A percentile compares a stretch with the other conserved stretches of the same genome.
Evolutionary conservation across 2,113 vertebrate species (phyloP).

Genomic region (Coryphaenoides rupestris): DNA sequence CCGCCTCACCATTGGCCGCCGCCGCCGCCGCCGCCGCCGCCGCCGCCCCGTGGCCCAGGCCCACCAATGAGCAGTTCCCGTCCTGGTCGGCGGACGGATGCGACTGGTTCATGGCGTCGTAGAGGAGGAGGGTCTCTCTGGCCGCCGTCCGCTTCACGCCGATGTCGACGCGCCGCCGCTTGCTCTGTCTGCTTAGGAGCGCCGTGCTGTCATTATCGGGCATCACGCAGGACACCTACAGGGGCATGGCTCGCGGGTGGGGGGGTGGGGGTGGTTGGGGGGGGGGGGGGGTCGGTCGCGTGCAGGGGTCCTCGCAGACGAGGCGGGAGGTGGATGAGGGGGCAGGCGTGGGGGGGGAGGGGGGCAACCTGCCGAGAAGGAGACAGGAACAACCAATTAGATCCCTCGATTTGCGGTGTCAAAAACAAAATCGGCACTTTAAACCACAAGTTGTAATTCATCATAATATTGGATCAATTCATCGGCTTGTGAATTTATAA

Average conservation of each 20-base stretch:
- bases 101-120: constrained; percentile 94
- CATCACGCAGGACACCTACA: constrained; percentile 84
- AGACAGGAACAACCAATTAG: too few relatives aligned
- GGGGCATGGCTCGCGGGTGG: constrained; percentile 79
- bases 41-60: constrained; percentile 66
- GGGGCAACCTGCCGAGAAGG: too few relatives aligned
- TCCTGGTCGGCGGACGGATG: constrained; percentile 88
- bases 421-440: too few relatives aligned
- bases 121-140: constrained; percentile 87
- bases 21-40: constrained; percentile 3
- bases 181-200: constrained; percentile 99
- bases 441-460: too few relatives aligned
- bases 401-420: too few relatives aligned
- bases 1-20: constrained; percentile 74
- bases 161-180: constrained; percentile 99
- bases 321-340: too few relatives aligned
- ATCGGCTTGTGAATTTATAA: too few relatives aligned
- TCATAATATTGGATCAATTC: too few relatives aligned
- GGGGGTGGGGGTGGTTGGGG: too few relatives aligned
- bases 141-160: constrained; percentile 98
- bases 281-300: too few relatives aligned
- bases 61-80: constrained; percentile 91
- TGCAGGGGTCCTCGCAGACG: too few relatives aligned
- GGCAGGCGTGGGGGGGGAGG: too few relatives aligned
- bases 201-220: constrained; percentile 99